Evolutionary conservation across 2,888 invertebrate genomes (phyloP).

Genomic region (Danaus chrysippus): DNA sequence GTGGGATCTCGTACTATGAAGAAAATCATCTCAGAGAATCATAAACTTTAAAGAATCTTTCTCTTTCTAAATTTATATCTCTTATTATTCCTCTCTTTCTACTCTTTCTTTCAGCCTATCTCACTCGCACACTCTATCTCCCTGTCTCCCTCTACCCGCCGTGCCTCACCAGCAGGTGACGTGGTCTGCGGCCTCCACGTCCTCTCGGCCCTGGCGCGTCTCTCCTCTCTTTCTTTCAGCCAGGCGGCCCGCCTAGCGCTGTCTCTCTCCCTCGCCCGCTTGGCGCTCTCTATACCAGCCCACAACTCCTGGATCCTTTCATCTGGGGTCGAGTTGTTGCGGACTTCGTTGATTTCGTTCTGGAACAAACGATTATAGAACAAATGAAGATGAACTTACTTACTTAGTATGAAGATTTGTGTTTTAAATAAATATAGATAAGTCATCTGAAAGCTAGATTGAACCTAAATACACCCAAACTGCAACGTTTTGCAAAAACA

Average conservation of each 20-base stretch:
- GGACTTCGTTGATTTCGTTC: constrained; percentile 71
- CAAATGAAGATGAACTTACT: too few relatives aligned
- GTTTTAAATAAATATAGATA: too few relatives aligned
- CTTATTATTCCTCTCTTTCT: constrained; percentile 41
- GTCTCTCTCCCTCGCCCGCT: constrained; percentile 84
- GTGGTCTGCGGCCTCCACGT: constrained; percentile 74
- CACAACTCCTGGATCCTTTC: constrained; percentile 87
- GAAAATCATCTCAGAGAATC: too few relatives aligned
- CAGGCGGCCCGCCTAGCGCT: constrained; percentile 80
- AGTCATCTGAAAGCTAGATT: too few relatives aligned
- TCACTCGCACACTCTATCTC: constrained; percentile 42
- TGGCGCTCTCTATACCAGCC: constrained; percentile 85
- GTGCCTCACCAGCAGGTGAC: constrained; percentile 15
- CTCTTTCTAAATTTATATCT: too few relatives aligned
- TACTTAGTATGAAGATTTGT: too few relatives aligned
- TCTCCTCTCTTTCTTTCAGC: constrained; percentile 83
- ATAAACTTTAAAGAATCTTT: too few relatives aligned
- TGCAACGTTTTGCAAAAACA: too few relatives aligned
- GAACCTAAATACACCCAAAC: too few relatives aligned
- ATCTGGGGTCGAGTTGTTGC: constrained; percentile 79
- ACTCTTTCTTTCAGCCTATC: constrained; percentile 83
- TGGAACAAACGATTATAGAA: constrained; percentile 29
- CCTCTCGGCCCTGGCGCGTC: constrained; percentile 79
- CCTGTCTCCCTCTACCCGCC: constrained; percentile 70
- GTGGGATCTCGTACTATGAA: too few relatives aligned